A percentile compares a stretch with the other conserved stretches of the same genome.
Conservation (phyloP, 1,140 invertebrate species). For the Sitodiplosis mosellana region DNA sequence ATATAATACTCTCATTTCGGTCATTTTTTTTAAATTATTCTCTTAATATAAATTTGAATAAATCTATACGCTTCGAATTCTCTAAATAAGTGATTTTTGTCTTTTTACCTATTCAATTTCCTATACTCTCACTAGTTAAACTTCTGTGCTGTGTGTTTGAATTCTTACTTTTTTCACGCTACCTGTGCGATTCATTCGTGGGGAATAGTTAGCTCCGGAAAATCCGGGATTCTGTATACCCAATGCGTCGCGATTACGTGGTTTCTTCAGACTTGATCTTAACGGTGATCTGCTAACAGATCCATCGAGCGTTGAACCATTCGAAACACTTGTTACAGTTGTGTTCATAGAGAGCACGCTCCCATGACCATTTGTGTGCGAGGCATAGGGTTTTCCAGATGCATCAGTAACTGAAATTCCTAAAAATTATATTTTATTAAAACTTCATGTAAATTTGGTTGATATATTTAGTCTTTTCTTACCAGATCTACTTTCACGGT, state of each 20-base stretch:
- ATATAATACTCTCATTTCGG: too few relatives aligned
- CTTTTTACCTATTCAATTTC: too few relatives aligned
- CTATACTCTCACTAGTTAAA: constrained; percentile 26
- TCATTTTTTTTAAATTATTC: too few relatives aligned
- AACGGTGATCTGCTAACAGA: constrained; percentile 51
- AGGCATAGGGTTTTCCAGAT: constrained; percentile 60
- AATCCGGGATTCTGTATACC: constrained; percentile 68
- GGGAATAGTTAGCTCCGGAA: constrained; percentile 54
- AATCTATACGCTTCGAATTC: too few relatives aligned
- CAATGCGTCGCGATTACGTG: constrained; percentile 39
- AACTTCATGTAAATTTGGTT: background rate
- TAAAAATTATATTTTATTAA: background rate
- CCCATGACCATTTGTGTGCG: constrained; percentile 55
- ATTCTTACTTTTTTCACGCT: constrained; percentile 75
- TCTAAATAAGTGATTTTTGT: too few relatives aligned
- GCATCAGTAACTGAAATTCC: constrained; percentile 60
- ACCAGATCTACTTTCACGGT: constrained; percentile 50
- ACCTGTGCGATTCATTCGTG: constrained; percentile 57
- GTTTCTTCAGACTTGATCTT: constrained; percentile 65
- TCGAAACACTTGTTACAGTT: constrained; percentile 45
- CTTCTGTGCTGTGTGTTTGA: constrained; percentile 72
- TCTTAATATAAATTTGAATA: too few relatives aligned
- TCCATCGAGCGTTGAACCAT: constrained; percentile 34
- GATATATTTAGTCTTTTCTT: constrained; percentile 15
- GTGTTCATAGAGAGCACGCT: constrained; percentile 58